Percentiles rank a stretch among this genome's conserved stretches.
These are phyloP conservation scores for Beris chalybata DNA, from an alignment of 2,888 invertebrate species.

Conservation along the genomic window DNA sequence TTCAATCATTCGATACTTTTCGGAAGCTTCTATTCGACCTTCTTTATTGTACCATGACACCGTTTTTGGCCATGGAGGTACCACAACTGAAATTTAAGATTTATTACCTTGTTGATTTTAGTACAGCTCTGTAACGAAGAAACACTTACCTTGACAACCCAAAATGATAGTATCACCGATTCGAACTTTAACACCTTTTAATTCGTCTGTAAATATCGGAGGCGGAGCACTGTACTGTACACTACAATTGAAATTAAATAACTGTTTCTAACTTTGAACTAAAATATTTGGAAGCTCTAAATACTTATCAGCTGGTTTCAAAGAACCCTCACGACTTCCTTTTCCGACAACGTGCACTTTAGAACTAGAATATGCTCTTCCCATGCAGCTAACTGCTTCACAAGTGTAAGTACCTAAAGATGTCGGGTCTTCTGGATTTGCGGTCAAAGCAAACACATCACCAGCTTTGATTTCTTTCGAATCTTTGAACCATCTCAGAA, in stretches of 20 bases:
- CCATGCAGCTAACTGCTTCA: slow-evolving; percentile 88
- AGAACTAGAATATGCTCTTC: slow-evolving; percentile 78
- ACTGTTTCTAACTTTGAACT: not conserved
- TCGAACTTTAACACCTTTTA: slow-evolving; percentile 73
- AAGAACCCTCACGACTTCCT: slow-evolving; percentile 69
- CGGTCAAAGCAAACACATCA: slow-evolving; percentile 84
- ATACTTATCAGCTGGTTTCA: slow-evolving; percentile 70
- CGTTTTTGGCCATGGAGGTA: slow-evolving; percentile 82
- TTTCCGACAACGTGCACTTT: slow-evolving; percentile 80
- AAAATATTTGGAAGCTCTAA: not conserved
- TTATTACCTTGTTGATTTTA: not conserved
- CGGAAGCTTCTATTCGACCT: slow-evolving; percentile 70
- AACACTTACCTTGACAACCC: slow-evolving; percentile 68
- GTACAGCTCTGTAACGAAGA: not conserved
- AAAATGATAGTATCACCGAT: slow-evolving; percentile 76
- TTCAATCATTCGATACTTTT: slow-evolving; percentile 74
- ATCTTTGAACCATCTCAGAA: slow-evolving; percentile 78
- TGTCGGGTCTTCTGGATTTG: slow-evolving; percentile 81
- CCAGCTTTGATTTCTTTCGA: slow-evolving; percentile 86
- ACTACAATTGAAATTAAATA: slow-evolving; percentile 40
- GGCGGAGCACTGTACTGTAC: slow-evolving; percentile 60
- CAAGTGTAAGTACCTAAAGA: slow-evolving; percentile 86
- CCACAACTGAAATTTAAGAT: slow-evolving; percentile 61
- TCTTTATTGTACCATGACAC: slow-evolving; percentile 87
- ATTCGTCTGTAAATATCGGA: slow-evolving; percentile 75